Evolutionary conservation across 2,888 invertebrate species (phyloP), one percentile per base, ranked within the genome.

Genomic region (Philhelius pedissequus): DNA sequence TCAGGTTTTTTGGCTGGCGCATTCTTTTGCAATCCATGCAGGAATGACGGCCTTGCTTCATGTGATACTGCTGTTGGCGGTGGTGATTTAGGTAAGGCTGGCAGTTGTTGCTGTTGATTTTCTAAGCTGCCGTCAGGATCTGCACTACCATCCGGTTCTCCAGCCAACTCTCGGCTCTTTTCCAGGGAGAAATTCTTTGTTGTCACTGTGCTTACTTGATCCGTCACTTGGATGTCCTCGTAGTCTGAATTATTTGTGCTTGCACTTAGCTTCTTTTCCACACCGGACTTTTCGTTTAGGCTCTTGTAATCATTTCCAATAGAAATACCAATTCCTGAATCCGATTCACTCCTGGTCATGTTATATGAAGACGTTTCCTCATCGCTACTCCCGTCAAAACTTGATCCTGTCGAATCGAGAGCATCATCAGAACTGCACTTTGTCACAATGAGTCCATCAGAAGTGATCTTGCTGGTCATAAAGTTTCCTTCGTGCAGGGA

Each of bases 91-190:
- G 96, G 95, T 86, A 94, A 94, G 76, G 94, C 93, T 0, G 96
- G 96, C 74, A 96, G 90, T 50, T 88, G 87, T 43, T 87, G 87
- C 30, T 87, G 86, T 81, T 87, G 94, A 90, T 95, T 95, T 25
- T 92, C 92, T 13, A 91, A 78, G 1, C 93, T 91, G 48, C 95
- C 94, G 88, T 96, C 96, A 1, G 96, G 96, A 91, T 96, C 96
- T 13, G 96, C 96, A 87, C 96, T 94, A n/a, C 97, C 96, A 88
- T 97, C 97, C 0, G 97, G 97, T 88, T 96, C 96, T 8, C 96
- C 97, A 8, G 96, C 96, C 86, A 95, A 92, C 88, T 97, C 96
- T 30, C 96, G 93, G 89, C 95, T 96, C 86, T 93, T 92, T 62
- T 94, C 94, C 27, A 88, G 93, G 0, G 81, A 52, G 27, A 88